Evolutionary conservation across 2,113 vertebrate species (phyloP).

Genomic region (Anas platyrhynchos): DNA sequence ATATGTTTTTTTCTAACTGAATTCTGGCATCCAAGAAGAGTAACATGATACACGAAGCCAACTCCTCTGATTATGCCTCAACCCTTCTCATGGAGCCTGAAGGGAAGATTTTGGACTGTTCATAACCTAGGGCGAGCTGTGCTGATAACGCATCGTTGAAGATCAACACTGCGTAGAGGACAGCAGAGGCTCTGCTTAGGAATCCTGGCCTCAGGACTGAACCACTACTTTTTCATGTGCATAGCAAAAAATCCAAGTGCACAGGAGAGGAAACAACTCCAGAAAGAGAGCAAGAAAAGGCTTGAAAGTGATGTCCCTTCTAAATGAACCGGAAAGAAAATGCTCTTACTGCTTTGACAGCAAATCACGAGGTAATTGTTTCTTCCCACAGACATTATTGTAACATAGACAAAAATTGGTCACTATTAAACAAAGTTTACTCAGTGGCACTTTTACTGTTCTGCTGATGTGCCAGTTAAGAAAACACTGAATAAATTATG

Average conservation of each 20-base stretch:
- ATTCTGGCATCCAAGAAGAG: neutral
- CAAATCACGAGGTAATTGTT: constrained; percentile 62
- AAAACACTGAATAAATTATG: constrained; percentile 72
- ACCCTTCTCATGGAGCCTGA: neutral
- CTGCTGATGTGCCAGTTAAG: constrained; percentile 58
- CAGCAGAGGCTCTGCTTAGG: neutral
- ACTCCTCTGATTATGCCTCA: neutral
- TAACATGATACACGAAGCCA: neutral
- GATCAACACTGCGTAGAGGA: neutral
- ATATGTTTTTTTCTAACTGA: neutral
- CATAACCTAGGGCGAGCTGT: neutral
- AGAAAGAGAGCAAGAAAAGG: constrained; percentile 1
- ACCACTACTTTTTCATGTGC: neutral
- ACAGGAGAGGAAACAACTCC: neutral
- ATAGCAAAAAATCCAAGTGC: neutral
- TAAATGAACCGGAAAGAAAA: constrained; percentile 56
- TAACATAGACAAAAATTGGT: constrained; percentile 54
- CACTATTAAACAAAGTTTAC: constrained; percentile 69
- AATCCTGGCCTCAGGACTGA: neutral
- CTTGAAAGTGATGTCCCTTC: constrained; percentile 27
- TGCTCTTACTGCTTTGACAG: constrained; percentile 26
- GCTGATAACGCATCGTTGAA: neutral
- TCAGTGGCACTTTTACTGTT: constrained; percentile 63
- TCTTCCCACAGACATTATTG: constrained; percentile 58
- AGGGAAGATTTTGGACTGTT: constrained; percentile 8